Evolutionary conservation across 2,797 vertebrate species (phyloP).

Genomic region (Micrastur ruficollis): DNA sequence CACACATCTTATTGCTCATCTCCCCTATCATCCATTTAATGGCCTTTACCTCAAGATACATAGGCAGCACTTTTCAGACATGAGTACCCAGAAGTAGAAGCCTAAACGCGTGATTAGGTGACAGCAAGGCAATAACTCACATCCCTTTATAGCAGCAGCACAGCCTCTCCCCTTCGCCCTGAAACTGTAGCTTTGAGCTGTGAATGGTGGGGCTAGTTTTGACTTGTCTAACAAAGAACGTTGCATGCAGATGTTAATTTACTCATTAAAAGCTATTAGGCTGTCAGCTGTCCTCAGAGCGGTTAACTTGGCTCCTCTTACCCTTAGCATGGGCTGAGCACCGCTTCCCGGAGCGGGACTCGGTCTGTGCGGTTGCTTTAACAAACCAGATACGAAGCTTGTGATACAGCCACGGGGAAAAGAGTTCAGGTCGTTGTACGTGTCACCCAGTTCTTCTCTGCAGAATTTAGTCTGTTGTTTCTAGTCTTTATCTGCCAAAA

Average conservation of each 20-base stretch:
- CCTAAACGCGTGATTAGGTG: background rate
- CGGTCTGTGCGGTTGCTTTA: rapidly evolving
- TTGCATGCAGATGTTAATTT: background rate
- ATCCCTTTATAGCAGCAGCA: too few relatives aligned
- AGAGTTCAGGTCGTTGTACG: rapidly evolving
- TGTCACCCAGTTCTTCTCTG: background rate
- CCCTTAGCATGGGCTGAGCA: background rate
- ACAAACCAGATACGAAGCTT: rapidly evolving
- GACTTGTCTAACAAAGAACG: background rate
- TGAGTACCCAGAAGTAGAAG: background rate
- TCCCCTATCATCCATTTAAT: background rate
- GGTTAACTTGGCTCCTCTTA: background rate
- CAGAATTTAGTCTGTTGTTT: background rate
- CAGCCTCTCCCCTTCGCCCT: background rate
- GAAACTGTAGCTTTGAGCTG: background rate
- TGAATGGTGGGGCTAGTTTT: background rate
- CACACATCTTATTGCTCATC: background rate
- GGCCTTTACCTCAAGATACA: background rate
- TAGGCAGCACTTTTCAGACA: background rate
- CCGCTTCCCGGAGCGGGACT: background rate
- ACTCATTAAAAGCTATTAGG: background rate
- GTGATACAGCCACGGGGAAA: background rate
- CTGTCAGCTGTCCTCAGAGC: background rate
- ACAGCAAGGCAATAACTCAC: background rate
- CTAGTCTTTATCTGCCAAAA: background rate